phyloP scores from a whole-genome alignment of 2,888 invertebrate species.

The Neria commutata region DNA sequence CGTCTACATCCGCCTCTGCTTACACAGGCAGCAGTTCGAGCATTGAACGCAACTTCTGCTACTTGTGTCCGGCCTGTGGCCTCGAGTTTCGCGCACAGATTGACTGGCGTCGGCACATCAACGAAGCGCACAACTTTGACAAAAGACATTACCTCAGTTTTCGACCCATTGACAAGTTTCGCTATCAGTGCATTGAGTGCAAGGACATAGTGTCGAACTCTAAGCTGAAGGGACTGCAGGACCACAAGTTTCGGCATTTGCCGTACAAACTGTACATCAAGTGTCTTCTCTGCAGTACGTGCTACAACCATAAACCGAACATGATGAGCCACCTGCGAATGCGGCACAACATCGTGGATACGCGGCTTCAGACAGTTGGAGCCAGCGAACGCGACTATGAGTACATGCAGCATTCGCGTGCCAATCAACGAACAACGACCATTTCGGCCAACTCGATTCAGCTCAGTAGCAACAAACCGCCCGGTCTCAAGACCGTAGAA shows the following conservation, averaged over 20 bases:
- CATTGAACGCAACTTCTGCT: constrained; percentile 44
- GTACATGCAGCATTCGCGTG: constrained; percentile 8
- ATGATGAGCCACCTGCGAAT: constrained; percentile 51
- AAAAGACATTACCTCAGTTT: constrained; percentile 50
- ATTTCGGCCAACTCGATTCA: background rate
- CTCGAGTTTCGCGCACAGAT: constrained; percentile 47
- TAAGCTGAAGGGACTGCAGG: constrained; percentile 53
- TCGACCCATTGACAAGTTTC: constrained; percentile 50
- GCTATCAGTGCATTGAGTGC: constrained; percentile 50
- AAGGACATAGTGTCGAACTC: constrained; percentile 50
- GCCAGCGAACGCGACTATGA: background rate
- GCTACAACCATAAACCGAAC: constrained; percentile 55
- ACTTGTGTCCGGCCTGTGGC: constrained; percentile 52
- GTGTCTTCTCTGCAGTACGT: constrained; percentile 52
- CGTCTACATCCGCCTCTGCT: background rate
- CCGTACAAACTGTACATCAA: constrained; percentile 51
- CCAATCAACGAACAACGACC: background rate
- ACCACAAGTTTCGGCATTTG: constrained; percentile 54
- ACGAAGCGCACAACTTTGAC: constrained; percentile 51
- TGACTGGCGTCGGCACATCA: constrained; percentile 55
- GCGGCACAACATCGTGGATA: constrained; percentile 49
- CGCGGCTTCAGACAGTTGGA: constrained; percentile 22
- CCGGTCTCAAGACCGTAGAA: constrained; percentile 50
- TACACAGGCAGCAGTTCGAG: constrained; percentile 2
- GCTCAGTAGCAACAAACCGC: constrained; percentile 25